A percentile compares a stretch with the other conserved stretches of the same genome.
These are phyloP conservation scores for Rhabdomys dilectus DNA, from an alignment of 2,113 vertebrate genomes.

Conservation along the genomic window DNA sequence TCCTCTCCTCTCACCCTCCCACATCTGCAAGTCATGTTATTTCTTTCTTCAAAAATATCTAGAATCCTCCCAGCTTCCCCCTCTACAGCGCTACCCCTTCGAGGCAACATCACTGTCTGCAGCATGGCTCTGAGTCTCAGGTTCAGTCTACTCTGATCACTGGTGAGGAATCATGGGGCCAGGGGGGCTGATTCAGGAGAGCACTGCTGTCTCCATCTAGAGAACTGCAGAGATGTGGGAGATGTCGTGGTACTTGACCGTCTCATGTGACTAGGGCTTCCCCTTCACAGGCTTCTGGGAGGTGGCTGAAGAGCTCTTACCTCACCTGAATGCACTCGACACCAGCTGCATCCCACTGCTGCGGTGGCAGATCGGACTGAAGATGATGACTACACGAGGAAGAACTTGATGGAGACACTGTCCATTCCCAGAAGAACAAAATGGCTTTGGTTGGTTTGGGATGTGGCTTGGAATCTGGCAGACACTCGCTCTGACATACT, in stretches of 20 bases:
- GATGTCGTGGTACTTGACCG: fast-evolving
- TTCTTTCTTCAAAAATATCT: constrained; percentile 61
- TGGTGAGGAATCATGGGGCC: background rate
- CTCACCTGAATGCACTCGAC: background rate
- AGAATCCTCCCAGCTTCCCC: constrained; percentile 27
- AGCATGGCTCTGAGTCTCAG: background rate
- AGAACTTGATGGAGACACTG: background rate
- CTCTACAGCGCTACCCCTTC: background rate
- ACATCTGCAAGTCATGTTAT: constrained; percentile 65
- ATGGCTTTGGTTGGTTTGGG: background rate
- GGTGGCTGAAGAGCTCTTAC: background rate
- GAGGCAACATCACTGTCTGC: background rate
- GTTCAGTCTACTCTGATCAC: background rate
- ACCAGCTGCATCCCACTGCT: background rate
- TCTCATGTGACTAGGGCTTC: background rate
- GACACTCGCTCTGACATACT: background rate
- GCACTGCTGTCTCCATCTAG: background rate
- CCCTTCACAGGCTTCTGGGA: background rate
- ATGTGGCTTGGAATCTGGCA: background rate
- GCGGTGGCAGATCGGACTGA: background rate
- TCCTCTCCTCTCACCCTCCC: constrained; percentile 64
- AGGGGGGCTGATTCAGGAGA: background rate
- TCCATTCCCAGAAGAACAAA: background rate
- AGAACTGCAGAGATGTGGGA: background rate
- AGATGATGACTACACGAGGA: background rate